Percentiles rank a stretch among this genome's conserved stretches.
These are phyloP conservation scores for Trachelus tabidus DNA, from an alignment of 2,888 invertebrate species.

Conservation along the genomic window DNA sequence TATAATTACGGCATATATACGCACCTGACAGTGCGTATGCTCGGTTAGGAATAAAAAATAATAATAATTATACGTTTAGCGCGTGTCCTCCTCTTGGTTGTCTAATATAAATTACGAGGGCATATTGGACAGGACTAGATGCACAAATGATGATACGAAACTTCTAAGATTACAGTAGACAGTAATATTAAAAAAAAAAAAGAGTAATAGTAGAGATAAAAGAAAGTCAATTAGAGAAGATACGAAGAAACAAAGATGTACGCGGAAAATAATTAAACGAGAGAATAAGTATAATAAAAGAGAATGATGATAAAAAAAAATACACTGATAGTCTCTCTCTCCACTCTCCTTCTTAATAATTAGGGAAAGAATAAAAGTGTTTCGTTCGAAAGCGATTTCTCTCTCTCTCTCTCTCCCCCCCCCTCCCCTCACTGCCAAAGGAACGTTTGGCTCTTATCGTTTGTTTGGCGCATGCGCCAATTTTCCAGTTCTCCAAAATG, in stretches of 20 bases:
- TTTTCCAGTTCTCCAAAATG: constrained; percentile 57
- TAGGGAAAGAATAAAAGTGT: constrained; percentile 3
- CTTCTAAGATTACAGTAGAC: neutral
- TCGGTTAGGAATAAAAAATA: neutral
- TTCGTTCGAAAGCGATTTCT: constrained; percentile 32
- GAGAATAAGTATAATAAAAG: neutral
- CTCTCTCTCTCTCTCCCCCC: neutral
- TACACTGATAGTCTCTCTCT: neutral
- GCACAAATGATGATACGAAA: constrained; percentile 50
- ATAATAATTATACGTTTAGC: neutral
- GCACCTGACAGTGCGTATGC: neutral
- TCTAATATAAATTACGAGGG: constrained; percentile 41
- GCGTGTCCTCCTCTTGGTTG: constrained; percentile 17
- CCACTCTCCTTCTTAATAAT: neutral
- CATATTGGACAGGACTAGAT: constrained; percentile 59
- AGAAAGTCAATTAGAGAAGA: neutral
- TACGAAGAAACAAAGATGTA: neutral
- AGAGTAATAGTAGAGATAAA: neutral
- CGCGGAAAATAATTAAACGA: neutral
- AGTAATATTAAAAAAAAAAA: neutral
- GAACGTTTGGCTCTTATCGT: neutral
- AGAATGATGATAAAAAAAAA: neutral
- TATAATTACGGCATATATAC: neutral
- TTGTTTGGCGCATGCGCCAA: constrained; percentile 1
- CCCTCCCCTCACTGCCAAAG: neutral